Evolutionary conservation across 2,888 invertebrate species (phyloP).

Genomic region (Polydrusus pterygomalis): DNA sequence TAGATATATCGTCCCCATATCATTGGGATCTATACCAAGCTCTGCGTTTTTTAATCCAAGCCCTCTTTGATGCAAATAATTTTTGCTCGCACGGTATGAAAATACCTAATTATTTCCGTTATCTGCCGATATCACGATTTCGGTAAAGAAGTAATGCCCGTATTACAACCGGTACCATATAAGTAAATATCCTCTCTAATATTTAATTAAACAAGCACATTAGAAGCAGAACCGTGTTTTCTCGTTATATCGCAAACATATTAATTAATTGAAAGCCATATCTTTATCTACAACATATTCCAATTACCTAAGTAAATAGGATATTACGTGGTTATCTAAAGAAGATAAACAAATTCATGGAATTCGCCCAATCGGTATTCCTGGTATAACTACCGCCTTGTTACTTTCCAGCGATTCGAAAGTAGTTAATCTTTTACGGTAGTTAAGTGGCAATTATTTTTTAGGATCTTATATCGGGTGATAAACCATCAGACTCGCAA

Average conservation of each 20-base stretch:
- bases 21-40: no score
- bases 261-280: conserved; percentile 32
- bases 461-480: no score
- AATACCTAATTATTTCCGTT: neutral
- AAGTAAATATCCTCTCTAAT: conserved; percentile 32
- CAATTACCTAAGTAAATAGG: conserved; percentile 45
- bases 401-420: conserved; percentile 11
- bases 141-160: conserved; percentile 5
- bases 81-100: no score
- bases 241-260: conserved; percentile 34
- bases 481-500: no score
- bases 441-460: neutral
- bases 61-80: no score
- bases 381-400: conserved; percentile 16
- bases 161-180: conserved; percentile 20
- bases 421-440: neutral
- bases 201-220: conserved; percentile 37
- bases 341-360: conserved; percentile 38
- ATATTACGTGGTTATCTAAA: conserved; percentile 26
- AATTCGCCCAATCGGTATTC: conserved; percentile 18
- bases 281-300: conserved; percentile 41
- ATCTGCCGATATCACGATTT: neutral
- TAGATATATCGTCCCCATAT: no score
- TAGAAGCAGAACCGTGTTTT: conserved; percentile 40
- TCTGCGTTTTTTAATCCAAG: no score